Percentiles rank a stretch among this genome's conserved stretches.
phyloP scores from a whole-genome alignment of 2,113 vertebrate genomes.

The Sinocyclocheilus maitianheensis region DNA sequence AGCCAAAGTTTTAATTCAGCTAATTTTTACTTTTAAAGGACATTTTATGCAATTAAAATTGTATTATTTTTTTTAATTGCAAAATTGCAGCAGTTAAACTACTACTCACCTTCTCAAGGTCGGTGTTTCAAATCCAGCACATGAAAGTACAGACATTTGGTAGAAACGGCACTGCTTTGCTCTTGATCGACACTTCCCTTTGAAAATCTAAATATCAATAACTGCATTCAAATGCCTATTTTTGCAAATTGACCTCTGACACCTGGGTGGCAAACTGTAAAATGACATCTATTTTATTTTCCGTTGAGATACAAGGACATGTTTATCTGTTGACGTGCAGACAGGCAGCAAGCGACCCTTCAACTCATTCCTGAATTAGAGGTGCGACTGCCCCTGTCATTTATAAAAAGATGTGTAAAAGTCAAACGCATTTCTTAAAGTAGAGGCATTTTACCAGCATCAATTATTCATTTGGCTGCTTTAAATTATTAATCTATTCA shows the following conservation, averaged over 20 bases:
- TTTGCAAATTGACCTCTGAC: conserved; percentile 35
- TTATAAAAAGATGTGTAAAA: conserved; percentile 41
- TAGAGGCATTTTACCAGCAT: conserved; percentile 45
- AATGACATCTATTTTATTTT: background rate
- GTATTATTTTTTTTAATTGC: background rate
- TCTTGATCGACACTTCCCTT: conserved; percentile 24
- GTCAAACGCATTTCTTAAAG: conserved; percentile 38
- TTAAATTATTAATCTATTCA: conserved; percentile 58
- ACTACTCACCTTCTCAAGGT: conserved; percentile 5
- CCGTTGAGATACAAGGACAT: background rate
- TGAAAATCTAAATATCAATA: conserved; percentile 46
- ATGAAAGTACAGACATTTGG: background rate
- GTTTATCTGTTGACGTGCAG: background rate
- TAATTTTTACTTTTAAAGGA: background rate
- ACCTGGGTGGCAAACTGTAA: background rate
- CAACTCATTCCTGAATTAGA: background rate
- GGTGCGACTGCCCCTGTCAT: conserved; percentile 1
- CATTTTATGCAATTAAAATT: background rate
- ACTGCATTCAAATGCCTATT: conserved; percentile 38
- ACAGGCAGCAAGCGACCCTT: background rate
- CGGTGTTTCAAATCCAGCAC: background rate
- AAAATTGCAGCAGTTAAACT: background rate
- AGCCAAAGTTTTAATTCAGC: background rate
- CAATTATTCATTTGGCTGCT: conserved; percentile 47
- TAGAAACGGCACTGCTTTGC: background rate